Conservation (phyloP, 30 jellyfish, hydroid and myxozoan genomes). For the Chrysaora quinquecirrha region DNA sequence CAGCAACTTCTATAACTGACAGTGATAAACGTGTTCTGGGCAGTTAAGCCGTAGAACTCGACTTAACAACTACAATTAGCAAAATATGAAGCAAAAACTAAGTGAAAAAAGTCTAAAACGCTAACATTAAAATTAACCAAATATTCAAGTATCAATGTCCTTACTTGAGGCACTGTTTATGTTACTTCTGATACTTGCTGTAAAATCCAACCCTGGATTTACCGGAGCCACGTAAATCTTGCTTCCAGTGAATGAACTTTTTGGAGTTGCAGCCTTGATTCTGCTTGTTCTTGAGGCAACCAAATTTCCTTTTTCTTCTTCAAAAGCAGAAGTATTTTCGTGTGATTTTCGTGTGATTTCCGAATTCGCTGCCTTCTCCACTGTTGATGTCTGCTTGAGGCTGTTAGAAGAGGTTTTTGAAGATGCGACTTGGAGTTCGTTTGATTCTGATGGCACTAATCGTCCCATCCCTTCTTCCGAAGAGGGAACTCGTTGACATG, state of each 20-base stretch:
- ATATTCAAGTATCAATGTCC: too few relatives aligned
- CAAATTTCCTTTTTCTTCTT: background rate
- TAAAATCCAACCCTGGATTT: slow-evolving; percentile 9
- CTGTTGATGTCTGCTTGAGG: background rate
- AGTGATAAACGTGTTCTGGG: too few relatives aligned
- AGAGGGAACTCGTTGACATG: too few relatives aligned
- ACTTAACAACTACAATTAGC: too few relatives aligned
- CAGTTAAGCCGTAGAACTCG: too few relatives aligned
- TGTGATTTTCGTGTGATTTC: background rate
- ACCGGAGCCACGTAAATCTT: slow-evolving; percentile 33
- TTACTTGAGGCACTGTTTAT: too few relatives aligned
- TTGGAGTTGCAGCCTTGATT: background rate
- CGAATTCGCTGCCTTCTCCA: background rate
- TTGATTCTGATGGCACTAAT: background rate
- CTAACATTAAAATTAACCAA: too few relatives aligned
- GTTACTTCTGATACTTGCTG: slow-evolving; percentile 11
- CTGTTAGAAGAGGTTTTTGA: background rate
- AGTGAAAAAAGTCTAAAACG: too few relatives aligned
- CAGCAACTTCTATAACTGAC: too few relatives aligned
- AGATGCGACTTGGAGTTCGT: background rate
- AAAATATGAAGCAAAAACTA: too few relatives aligned
- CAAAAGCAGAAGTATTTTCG: background rate
- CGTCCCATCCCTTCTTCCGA: background rate
- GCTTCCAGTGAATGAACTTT: background rate
- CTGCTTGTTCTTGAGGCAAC: slow-evolving; percentile 5